These are phyloP conservation scores for Tipula unca DNA, from an alignment of 2,888 invertebrate genomes.

Conservation along the genomic window DNA sequence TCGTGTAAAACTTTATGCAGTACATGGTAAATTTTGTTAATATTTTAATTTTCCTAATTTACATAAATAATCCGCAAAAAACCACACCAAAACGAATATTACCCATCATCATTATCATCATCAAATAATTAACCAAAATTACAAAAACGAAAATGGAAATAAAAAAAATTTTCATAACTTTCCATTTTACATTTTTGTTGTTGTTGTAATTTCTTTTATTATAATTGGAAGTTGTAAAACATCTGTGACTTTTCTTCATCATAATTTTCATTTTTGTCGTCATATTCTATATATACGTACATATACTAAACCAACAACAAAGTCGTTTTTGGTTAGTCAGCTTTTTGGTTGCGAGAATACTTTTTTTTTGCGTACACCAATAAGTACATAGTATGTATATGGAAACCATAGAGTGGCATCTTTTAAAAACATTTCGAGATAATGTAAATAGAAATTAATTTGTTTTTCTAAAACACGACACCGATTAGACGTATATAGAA, in stretches of 20 bases:
- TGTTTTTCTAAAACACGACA: not conserved
- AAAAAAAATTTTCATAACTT: not conserved
- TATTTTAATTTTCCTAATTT: not conserved
- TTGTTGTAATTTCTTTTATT: not conserved
- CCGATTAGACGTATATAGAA: not conserved
- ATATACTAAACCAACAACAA: not conserved
- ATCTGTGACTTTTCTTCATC: slow-evolving; percentile 8
- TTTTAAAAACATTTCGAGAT: not conserved
- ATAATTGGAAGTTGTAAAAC: slow-evolving; percentile 14
- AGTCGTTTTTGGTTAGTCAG: not conserved
- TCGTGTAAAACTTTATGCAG: not conserved
- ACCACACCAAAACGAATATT: not conserved
- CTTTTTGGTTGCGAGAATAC: not conserved
- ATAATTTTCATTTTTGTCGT: not conserved
- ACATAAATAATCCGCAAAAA: not conserved
- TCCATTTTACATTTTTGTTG: not conserved
- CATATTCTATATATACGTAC: not conserved
- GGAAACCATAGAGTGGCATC: not conserved
- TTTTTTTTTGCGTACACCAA: not conserved
- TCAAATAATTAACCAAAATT: not conserved
- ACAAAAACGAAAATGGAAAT: not conserved
- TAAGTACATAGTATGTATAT: too few relatives aligned
- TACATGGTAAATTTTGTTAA: not conserved
- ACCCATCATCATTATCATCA: not conserved
- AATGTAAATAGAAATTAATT: not conserved